Conservation (phyloP, 2,888 invertebrate genomes). For the Agelastica alni region DNA sequence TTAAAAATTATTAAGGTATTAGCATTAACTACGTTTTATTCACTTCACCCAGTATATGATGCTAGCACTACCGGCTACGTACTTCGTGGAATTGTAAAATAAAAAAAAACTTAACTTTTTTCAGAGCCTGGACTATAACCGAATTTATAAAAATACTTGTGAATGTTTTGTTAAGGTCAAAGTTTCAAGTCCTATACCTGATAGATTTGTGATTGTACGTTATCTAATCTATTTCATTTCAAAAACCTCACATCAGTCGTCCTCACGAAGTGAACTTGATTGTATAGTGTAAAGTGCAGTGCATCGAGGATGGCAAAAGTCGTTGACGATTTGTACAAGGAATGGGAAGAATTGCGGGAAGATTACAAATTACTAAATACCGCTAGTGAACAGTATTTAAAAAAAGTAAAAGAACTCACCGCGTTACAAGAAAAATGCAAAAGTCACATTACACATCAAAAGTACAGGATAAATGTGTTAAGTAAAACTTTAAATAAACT, state of each 20-base stretch:
- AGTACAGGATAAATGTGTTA: conserved; percentile 82
- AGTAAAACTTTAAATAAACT: conserved; percentile 25
- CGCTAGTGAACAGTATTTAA: conserved; percentile 76
- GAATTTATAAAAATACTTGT: neutral
- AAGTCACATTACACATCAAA: conserved; percentile 85
- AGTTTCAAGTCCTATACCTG: conserved; percentile 2
- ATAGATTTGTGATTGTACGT: neutral
- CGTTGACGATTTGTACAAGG: conserved; percentile 36
- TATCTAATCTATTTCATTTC: neutral
- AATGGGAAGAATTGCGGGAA: conserved; percentile 41
- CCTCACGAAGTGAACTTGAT: neutral
- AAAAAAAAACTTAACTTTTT: no score
- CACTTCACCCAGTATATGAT: no score
- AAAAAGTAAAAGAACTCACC: conserved; percentile 79
- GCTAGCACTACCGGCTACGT: no score
- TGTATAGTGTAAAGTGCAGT: neutral
- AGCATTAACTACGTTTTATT: no score
- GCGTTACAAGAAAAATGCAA: conserved; percentile 81
- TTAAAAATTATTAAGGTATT: no score
- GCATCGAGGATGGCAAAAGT: conserved; percentile 33
- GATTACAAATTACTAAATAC: conserved; percentile 59
- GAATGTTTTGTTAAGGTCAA: neutral
- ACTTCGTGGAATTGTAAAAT: no score
- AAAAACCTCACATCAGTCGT: neutral
- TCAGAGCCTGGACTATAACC: no score